phyloP scores from a whole-genome alignment of 1,140 invertebrate species.

The Ruditapes philippinarum region DNA sequence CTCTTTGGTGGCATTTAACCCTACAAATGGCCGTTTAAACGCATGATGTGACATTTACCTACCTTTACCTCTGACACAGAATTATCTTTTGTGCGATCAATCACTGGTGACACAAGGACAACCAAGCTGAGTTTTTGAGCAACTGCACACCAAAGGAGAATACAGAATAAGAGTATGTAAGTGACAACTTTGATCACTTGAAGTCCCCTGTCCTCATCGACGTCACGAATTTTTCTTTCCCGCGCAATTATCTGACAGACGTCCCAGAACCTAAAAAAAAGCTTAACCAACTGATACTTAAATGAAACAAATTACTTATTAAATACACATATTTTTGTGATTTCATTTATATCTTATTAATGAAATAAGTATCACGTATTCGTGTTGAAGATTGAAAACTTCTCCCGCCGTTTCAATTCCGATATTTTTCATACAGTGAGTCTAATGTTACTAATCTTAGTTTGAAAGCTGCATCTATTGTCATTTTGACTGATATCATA shows the following conservation, averaged over 20 bases:
- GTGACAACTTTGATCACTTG: constrained; percentile 55
- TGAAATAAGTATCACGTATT: too few species aligned
- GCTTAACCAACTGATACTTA: not conserved
- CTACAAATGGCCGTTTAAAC: not conserved
- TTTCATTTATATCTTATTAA: too few species aligned
- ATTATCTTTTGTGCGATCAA: not conserved
- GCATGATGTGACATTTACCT: not conserved
- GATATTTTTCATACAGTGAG: too few species aligned
- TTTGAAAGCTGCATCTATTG: too few species aligned
- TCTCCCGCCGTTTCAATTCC: too few species aligned
- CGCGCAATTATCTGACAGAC: constrained; percentile 40
- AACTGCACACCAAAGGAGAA: constrained; percentile 40
- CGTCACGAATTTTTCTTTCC: constrained; percentile 43
- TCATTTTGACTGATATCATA: too few species aligned
- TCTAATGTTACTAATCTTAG: too few species aligned
- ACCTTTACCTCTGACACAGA: constrained; percentile 14
- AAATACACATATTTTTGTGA: too few species aligned
- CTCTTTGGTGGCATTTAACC: not conserved
- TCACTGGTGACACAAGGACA: not conserved
- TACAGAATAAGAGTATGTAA: constrained; percentile 39
- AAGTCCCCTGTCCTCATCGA: constrained; percentile 46
- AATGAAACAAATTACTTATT: too few species aligned
- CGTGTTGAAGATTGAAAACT: too few species aligned
- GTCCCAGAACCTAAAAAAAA: constrained; percentile 55
- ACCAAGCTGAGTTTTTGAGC: constrained; percentile 56